Conservation (phyloP, 2,888 invertebrate species). For the Lymantria monacha region DNA sequence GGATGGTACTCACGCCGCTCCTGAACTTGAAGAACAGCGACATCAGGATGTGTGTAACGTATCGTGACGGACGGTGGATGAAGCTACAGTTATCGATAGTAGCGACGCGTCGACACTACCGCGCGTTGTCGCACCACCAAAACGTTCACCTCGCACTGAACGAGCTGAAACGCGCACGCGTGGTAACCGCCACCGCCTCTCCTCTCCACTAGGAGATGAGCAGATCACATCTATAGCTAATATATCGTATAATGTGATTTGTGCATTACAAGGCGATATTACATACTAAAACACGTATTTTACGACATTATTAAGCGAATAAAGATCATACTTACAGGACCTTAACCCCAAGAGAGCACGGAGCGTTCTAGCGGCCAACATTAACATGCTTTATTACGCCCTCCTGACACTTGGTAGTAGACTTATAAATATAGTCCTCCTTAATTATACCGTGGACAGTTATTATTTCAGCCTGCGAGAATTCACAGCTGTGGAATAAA, state of each 20-base stretch:
- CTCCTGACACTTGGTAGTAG: no score
- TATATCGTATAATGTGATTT: neutral
- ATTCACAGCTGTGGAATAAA: no score
- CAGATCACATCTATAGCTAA: neutral
- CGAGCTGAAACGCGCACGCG: constrained; percentile 11
- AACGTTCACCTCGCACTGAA: constrained; percentile 10
- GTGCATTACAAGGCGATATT: neutral
- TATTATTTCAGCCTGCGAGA: no score
- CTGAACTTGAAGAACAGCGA: constrained; percentile 81
- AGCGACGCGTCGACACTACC: constrained; percentile 48
- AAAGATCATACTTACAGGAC: no score
- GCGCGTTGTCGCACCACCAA: neutral
- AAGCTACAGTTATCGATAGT: constrained; percentile 43
- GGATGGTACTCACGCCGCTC: constrained; percentile 69
- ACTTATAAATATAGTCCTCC: no score
- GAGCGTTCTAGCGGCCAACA: no score
- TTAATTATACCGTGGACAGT: no score
- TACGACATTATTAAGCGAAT: no score
- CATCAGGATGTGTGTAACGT: constrained; percentile 43
- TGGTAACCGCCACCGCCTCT: neutral
- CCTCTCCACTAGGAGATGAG: neutral
- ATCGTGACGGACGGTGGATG: constrained; percentile 19
- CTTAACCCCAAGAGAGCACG: no score
- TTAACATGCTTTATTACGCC: no score
- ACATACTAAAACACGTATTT: no score